These are phyloP conservation scores for Ginglymostoma cirratum DNA, from an alignment of 2,113 vertebrate genomes.

Conservation along the genomic window DNA sequence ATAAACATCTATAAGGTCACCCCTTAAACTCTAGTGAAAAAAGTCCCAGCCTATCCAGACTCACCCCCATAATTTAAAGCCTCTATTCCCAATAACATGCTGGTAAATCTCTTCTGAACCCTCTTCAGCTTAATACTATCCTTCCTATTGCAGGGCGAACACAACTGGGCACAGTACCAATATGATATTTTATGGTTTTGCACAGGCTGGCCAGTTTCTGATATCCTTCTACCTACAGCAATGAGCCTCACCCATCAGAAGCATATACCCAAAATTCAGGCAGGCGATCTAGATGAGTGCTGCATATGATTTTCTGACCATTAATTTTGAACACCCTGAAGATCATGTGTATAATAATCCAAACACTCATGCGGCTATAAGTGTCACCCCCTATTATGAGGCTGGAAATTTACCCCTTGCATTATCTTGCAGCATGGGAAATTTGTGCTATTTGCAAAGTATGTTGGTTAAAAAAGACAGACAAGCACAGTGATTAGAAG, in stretches of 20 bases:
- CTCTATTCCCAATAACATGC: no score
- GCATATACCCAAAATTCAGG: not conserved
- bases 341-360: not conserved
- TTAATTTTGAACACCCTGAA: not conserved
- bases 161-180: no score
- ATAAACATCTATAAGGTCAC: no score
- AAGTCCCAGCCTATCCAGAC: no score
- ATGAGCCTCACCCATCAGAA: not conserved
- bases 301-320: not conserved
- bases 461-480: not conserved
- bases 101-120: no score
- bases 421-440: not conserved
- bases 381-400: not conserved
- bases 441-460: not conserved
- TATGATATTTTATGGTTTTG: not conserved
- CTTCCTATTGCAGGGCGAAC: no score
- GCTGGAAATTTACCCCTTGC: not conserved
- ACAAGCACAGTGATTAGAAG: not conserved
- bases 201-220: not conserved
- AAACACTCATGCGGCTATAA: not conserved
- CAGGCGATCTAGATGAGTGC: not conserved
- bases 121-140: no score
- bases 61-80: no score
- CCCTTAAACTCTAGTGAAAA: no score
- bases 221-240: not conserved